These are phyloP conservation scores for Cyanistes caeruleus DNA, from an alignment of 2,113 vertebrate species.

Conservation along the genomic window DNA sequence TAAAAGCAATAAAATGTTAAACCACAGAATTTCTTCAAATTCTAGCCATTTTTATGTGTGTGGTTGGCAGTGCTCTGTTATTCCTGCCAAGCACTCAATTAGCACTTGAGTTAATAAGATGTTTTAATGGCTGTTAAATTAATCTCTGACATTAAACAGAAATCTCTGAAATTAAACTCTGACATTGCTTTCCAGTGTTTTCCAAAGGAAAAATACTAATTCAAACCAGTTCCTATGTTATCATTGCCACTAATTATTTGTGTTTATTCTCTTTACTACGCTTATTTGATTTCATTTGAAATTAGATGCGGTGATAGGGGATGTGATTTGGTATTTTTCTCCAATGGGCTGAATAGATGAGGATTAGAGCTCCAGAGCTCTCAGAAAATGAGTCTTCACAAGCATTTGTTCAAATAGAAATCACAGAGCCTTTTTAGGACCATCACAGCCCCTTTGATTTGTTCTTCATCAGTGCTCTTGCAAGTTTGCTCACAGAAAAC, in stretches of 20 bases:
- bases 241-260: background rate
- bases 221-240: conserved; percentile 13
- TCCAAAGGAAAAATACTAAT: conserved; percentile 2
- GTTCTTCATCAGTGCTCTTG: background rate
- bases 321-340: conserved; percentile 34
- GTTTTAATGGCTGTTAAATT: conserved; percentile 64
- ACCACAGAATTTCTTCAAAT: background rate
- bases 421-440: conserved; percentile 18
- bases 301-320: conserved; percentile 18
- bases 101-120: conserved; percentile 66
- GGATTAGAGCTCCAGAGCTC: conserved; percentile 14
- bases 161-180: conserved; percentile 33
- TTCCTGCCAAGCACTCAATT: conserved; percentile 61
- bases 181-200: conserved; percentile 37
- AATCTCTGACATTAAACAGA: conserved; percentile 39
- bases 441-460: background rate
- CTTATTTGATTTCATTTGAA: conserved; percentile 41
- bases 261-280: background rate
- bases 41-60: background rate
- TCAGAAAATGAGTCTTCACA: conserved; percentile 35
- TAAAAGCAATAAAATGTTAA: background rate
- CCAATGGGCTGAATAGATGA: conserved; percentile 20
- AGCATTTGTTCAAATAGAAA: conserved; percentile 50
- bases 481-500: background rate
- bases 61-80: conserved; percentile 14